Base-by-base conservation (phyloP, 2,888 invertebrate genomes). In the Himalopsyche tibetana region DNA sequence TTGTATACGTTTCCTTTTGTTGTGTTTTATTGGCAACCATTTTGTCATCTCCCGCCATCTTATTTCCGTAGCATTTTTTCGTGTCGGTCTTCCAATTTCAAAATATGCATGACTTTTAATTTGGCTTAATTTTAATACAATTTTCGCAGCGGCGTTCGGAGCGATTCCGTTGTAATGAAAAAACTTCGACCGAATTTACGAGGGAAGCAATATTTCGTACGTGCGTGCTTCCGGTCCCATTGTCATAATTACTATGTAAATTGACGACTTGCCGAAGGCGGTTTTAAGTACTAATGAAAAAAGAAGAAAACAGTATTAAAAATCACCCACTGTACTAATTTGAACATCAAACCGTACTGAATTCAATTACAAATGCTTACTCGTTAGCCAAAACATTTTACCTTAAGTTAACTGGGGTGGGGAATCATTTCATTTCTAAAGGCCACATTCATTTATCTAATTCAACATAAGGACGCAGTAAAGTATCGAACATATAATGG, bases 161-260 rank as follows among this genome's bases (percentile, higher is more conserved):
- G 74, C 36, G 74, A 74, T 28, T 74, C 38, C 2, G 15, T 15
- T 15, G 74, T 38, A 74, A 74, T 38, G 74, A 74, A 74, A 38
- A 74, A 74, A 74, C 74, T 74, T 38, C 12, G 74, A 12, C 5
- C 15, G 11, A 74, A 19, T 74, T 74, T 74, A 36, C 28, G 36
- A 74, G 74, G 38, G 74, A 74, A 36, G 74, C 74, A 36, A 74
- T 74, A 36, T 38, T 74, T 74, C 38, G 15, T 51, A 36, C 36
- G 74, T 36, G 74, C 15, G 12, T 36, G 74, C 36, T 28, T 74
- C 74, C 15, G 9, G 36, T 36, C 11, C 28, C 38, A 74, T 74
- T 36, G 74, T 74, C 74, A 36, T 74, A 74, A 74, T 74, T 74
- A 15, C 5, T 74, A 74, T 74, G 74, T 74, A 74, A 74, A 74